Base-by-base conservation (phyloP, 2,888 invertebrate species). In the Ochropleura leucogaster region DNA sequence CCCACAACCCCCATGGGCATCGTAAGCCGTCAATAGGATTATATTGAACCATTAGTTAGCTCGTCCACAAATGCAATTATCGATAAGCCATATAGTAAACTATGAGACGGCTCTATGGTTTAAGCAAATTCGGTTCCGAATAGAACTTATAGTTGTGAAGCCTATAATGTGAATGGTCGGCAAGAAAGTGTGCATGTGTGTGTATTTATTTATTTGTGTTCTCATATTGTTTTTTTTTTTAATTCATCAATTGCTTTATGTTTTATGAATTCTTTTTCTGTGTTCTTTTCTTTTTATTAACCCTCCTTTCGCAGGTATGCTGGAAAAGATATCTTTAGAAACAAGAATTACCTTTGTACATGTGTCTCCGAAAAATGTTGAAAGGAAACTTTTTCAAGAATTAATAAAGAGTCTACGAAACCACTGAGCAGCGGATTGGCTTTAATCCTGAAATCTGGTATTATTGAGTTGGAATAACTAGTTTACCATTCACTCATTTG, bases 21-120 rank as follows among this genome's bases (percentile, higher is more conserved):
- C 46, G 42, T 53, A 53, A 77, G 66, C 77, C 66, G 46, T 20
- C 51, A 66, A 20, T 40, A 8, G 18, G 51, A 55, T 53, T 42
- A 53, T 20, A 65, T 46, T 40, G 66, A 14, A 18, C 20, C 18
- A 73, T 64, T 51, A 72, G 44, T 75, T 51, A 30, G 30, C 40
- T 6, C 3, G 46, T n/a, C 30, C 44, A 46, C 30, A 75, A 8
- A 14, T 30, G 62, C 44, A 75, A 75, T 62, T 75, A 60, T 42
- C 4, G 44, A 51, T 16, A 75, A 44, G 62, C 30, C 8, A 8
- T 49, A 14, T 16, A 20, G 73, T 42, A 20, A 57, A 42, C 51
- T 46, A 71, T 46, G 53, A 49, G 16, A n/a, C 5, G 18, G 30
- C 3, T 18, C 9, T 42, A 74, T 14, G 18, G 20, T 8, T 5